phyloP scores from a whole-genome alignment of 2,888 invertebrate species.

The Melinaea menophilus region DNA sequence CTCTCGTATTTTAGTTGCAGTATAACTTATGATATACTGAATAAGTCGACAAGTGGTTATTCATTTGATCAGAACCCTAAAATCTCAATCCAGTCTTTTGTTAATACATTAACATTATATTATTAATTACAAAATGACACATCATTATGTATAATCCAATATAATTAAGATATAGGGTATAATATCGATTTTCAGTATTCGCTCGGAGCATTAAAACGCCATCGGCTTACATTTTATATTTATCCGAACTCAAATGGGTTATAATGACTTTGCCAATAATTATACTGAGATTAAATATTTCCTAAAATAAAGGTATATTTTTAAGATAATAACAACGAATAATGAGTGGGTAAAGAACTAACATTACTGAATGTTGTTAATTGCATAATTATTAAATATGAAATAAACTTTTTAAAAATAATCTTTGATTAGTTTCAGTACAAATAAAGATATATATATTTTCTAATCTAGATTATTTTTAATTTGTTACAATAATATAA shows the following conservation, averaged over 20 bases:
- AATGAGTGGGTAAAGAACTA: not conserved
- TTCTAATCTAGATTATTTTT: no score
- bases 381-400: not conserved
- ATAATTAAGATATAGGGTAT: constrained; percentile 1
- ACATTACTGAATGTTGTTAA: not conserved
- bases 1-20: no score
- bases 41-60: not conserved
- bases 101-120: not conserved
- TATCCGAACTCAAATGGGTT: constrained; percentile 12
- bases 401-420: not conserved
- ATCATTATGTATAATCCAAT: constrained; percentile 1
- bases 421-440: no score
- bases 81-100: not conserved
- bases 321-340: not conserved
- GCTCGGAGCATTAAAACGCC: constrained; percentile 10
- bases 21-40: not conserved
- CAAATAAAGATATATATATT: no score
- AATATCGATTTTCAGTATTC: constrained; percentile 17
- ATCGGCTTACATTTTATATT: constrained; percentile 14
- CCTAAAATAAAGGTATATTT: not conserved
- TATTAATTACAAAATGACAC: constrained; percentile 1
- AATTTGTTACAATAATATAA: no score
- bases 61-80: not conserved
- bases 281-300: constrained; percentile 1
- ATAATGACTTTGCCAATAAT: constrained; percentile 11